These are phyloP conservation scores for Ellobium chinense DNA, from an alignment of 2,888 invertebrate species.

Conservation along the genomic window DNA sequence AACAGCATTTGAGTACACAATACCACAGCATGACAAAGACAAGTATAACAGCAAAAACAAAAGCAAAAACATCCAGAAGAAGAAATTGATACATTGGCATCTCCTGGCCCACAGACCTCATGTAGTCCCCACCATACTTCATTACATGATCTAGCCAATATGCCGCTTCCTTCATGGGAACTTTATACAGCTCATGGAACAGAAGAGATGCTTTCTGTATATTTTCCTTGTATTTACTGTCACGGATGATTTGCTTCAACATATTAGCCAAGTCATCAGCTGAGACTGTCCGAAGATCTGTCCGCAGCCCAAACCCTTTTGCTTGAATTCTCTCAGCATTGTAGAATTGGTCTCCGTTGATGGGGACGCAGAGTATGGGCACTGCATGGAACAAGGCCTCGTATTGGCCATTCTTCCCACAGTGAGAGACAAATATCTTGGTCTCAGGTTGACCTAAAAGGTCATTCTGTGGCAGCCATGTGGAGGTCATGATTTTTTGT, in stretches of 20 bases:
- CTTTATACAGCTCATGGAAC: constrained; percentile 44
- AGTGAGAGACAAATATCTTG: constrained; percentile 63
- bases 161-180: constrained; percentile 57
- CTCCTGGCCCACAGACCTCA: constrained; percentile 56
- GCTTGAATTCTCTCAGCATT: constrained; percentile 39
- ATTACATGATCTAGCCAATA: constrained; percentile 66
- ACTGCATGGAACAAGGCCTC: constrained; percentile 65
- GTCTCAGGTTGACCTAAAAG: constrained; percentile 58
- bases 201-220: constrained; percentile 41
- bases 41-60: constrained; percentile 30
- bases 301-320: constrained; percentile 27
- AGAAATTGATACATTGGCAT: constrained; percentile 61
- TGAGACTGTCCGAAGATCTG: constrained; percentile 2
- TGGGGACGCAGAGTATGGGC: constrained; percentile 61
- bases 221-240: constrained; percentile 33
- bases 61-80: constrained; percentile 56
- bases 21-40: background rate
- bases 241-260: constrained; percentile 3
- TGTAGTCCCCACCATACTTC: constrained; percentile 59
- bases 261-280: background rate
- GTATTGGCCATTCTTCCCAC: constrained; percentile 62
- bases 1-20: background rate
- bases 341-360: constrained; percentile 55
- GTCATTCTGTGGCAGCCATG: constrained; percentile 65
- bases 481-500: constrained; percentile 47